Evolutionary conservation across 1,140 invertebrate genomes (phyloP), one percentile per base, ranked within the genome.

Genomic region (Psilanteris sp.): DNA sequence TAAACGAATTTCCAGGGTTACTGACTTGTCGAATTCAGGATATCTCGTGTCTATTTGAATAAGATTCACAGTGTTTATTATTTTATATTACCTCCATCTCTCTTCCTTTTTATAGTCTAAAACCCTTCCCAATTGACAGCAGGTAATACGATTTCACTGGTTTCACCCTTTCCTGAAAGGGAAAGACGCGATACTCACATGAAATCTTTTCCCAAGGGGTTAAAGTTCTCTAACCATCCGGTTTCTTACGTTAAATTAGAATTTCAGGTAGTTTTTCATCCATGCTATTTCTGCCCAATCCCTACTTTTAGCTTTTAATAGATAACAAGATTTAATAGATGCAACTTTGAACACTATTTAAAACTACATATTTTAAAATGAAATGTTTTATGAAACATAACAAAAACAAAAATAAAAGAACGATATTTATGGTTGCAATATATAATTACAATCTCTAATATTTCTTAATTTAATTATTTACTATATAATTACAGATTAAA

Each of bases 21-120:
- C 76, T 54, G 24, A 41, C 59, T 48, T 48, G 44, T 66, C 57
- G 77, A 85, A 86, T 86, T 77, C 79, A 79, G 79, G 80, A 86
- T 86, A 83, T 82, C 80, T 81, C 78, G 79, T 86, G 77, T 83
- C 76, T 83, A 86, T 86, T 87, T 87, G 82, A 87, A 87, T 87
- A 86, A 85, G 84, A 87, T 87, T 83, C 84, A 83, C 80, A 78
- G 82, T 81, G 84, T 87, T 87, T 86, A 85, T 85, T 79, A 86
- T 85, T 86, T 85, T 76, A 79, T 82, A 83, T 24, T 46, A 29
- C 39, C 7, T 13, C 14, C 34, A 11, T 64, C 61, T 67, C 15
- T 46, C 50, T 59, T 52, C 29, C 20, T 62, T 59, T 67, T 43
- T 44, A 16, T 52, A 10, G 26, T 34, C 9, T 32, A 66, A 68